Conservation (phyloP, 2,888 invertebrate species). For the Rhagium mordax region DNA sequence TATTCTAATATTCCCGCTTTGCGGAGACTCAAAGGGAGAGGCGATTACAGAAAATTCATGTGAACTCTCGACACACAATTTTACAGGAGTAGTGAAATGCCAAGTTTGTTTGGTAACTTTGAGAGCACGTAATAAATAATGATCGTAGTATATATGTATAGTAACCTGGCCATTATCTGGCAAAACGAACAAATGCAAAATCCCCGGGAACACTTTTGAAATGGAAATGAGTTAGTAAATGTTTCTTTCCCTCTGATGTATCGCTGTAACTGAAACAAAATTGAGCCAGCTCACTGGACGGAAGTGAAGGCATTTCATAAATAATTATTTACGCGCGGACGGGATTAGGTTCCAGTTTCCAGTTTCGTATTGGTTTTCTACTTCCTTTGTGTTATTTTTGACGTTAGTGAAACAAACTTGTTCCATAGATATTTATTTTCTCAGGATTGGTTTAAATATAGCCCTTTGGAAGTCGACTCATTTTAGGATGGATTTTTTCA, state of each 20-base stretch:
- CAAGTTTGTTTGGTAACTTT: constrained; percentile 11
- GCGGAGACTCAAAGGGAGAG: constrained; percentile 3
- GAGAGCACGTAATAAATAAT: constrained; percentile 8
- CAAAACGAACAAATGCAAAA: constrained; percentile 1
- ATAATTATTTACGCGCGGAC: not conserved
- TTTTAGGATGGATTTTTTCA: too few species aligned
- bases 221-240: constrained; percentile 17
- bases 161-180: not conserved
- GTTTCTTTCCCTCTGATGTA: not conserved
- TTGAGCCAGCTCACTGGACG: not conserved
- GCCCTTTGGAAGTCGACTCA: too few species aligned
- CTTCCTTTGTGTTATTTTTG: too few species aligned
- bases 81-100: not conserved
- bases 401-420: too few species aligned
- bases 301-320: not conserved
- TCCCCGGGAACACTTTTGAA: constrained; percentile 13
- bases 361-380: too few species aligned
- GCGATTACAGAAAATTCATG: not conserved
- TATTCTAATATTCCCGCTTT: constrained; percentile 16
- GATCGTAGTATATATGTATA: constrained; percentile 3
- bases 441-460: too few species aligned
- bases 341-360: too few species aligned
- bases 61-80: not conserved
- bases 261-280: not conserved
- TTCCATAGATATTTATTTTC: too few species aligned